Percentiles rank a stretch among this genome's conserved stretches.
These are phyloP conservation scores for Triplophysa tibetana DNA, from an alignment of 2,113 vertebrate genomes.

Conservation along the genomic window DNA sequence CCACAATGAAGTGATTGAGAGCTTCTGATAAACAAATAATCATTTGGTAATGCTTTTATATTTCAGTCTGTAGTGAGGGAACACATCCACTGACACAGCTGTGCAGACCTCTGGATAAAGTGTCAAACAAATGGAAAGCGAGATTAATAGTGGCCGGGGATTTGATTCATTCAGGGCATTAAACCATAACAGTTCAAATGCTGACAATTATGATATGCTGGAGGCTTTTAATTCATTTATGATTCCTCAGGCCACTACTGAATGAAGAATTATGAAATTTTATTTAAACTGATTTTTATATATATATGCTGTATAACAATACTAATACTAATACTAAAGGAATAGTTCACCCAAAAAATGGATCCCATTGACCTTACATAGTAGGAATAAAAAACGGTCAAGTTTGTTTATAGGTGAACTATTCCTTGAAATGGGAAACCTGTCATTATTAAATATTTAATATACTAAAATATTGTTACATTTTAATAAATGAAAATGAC, in stretches of 20 bases:
- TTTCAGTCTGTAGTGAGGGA: constrained; percentile 53
- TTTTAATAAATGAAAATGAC: not conserved
- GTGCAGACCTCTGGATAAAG: constrained; percentile 26
- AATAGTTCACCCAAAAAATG: too few relatives aligned
- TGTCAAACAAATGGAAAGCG: constrained; percentile 31
- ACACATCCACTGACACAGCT: constrained; percentile 30
- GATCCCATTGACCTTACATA: too few relatives aligned
- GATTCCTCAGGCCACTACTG: constrained; percentile 1
- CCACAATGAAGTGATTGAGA: constrained; percentile 66
- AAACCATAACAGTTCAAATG: constrained; percentile 30
- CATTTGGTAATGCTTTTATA: constrained; percentile 59
- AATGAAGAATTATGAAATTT: not conserved
- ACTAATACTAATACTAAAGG: too few relatives aligned
- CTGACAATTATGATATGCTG: constrained; percentile 33
- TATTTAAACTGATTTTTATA: not conserved
- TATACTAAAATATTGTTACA: too few relatives aligned
- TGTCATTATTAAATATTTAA: too few relatives aligned
- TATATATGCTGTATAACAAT: too few relatives aligned
- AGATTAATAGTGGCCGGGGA: constrained; percentile 50
- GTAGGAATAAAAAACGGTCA: too few relatives aligned
- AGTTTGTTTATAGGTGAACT: too few relatives aligned
- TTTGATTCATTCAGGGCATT: constrained; percentile 29
- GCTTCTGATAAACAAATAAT: constrained; percentile 70
- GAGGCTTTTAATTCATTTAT: constrained; percentile 11
- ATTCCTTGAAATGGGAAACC: too few relatives aligned